Percentiles rank a stretch among this genome's conserved stretches.
These are phyloP conservation scores for Diaperis boleti DNA, from an alignment of 2,888 invertebrate genomes.

Conservation along the genomic window DNA sequence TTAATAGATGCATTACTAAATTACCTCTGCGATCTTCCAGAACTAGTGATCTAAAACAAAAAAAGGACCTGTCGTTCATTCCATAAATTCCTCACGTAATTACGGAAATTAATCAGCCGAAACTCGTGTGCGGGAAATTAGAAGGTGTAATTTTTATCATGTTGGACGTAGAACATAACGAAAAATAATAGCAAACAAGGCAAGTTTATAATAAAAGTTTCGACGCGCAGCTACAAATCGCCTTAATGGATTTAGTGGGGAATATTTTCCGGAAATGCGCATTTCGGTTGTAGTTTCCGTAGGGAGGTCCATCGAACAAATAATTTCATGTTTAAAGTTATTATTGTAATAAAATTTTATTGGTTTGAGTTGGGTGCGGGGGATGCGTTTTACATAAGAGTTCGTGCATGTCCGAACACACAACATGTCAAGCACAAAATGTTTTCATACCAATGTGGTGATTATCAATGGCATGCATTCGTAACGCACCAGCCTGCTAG, in stretches of 20 bases:
- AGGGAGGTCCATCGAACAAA: constrained; percentile 12
- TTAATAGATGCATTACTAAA: too few species aligned
- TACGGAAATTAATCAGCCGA: constrained; percentile 14
- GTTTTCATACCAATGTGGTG: too few species aligned
- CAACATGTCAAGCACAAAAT: too few species aligned
- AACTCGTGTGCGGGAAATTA: constrained; percentile 14
- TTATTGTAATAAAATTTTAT: constrained; percentile 33
- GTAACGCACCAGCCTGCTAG: too few species aligned
- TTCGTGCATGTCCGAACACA: too few species aligned
- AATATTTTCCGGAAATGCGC: constrained; percentile 6
- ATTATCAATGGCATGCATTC: too few species aligned
- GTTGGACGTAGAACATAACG: constrained; percentile 6
- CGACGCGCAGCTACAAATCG: constrained; percentile 1
- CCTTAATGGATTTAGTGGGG: constrained; percentile 19
- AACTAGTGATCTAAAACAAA: not conserved
- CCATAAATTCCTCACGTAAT: constrained; percentile 9
- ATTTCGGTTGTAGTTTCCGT: constrained; percentile 6
- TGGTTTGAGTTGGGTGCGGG: constrained; percentile 6
- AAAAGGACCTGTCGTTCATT: not conserved
- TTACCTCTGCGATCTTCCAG: too few species aligned
- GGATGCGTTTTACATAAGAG: constrained; percentile 16
- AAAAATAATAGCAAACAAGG: constrained; percentile 15
- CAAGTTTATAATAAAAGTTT: constrained; percentile 12
- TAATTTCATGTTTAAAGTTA: constrained; percentile 28
- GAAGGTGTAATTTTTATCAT: constrained; percentile 6